Evolutionary conservation across 2,113 vertebrate genomes (phyloP), one percentile per base, ranked within the genome.

Genomic region (Xiphophorus hellerii): DNA sequence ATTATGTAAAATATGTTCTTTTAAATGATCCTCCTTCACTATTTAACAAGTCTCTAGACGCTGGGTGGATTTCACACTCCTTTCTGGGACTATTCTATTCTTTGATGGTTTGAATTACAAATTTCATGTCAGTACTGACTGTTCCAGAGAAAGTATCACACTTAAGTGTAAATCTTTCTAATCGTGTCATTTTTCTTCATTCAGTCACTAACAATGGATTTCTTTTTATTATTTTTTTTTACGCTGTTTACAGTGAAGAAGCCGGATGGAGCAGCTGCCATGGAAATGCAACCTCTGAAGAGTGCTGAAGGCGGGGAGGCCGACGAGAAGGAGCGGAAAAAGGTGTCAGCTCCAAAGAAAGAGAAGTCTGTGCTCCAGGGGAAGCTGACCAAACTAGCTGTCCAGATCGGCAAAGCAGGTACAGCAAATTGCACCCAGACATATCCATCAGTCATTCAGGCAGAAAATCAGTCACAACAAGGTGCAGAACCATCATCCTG

Each of bases 261-360:
- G 89, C 97, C 97, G 92, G 98, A 99, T 3, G 97, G 97, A 42
- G 98, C 98, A 20, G 98, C 98, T 30, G 98, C 97, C 74, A 99
- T 99, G 98, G 98, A 99, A 91, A 99, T 99, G 98, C 97, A 99
- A 84, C 98, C 98, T 0, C 94, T 99, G 80, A 99, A 99, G 95
- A 99, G 97, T 1, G 97, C 97, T 0, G 98, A 99, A 91, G 97
- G 98, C 0, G 98, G 97, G 3, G 97, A 99, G 10, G 82, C 95
- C 0, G 98, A 99, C 0, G 97, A 99, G 48, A 97, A 97, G 84
- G 96, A 97, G 92, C 97, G 95, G 92, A 99, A 97, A 94, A 99
- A 97, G 81, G 89, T 93, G 87, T 96, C 94, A 69, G 94, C 93
- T 89, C 96, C 97, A 60, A 99, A 99, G 93, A 99, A 99, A 70